Base-by-base conservation (phyloP, 2,797 vertebrate species). In the Hipposideros larvatus region DNA sequence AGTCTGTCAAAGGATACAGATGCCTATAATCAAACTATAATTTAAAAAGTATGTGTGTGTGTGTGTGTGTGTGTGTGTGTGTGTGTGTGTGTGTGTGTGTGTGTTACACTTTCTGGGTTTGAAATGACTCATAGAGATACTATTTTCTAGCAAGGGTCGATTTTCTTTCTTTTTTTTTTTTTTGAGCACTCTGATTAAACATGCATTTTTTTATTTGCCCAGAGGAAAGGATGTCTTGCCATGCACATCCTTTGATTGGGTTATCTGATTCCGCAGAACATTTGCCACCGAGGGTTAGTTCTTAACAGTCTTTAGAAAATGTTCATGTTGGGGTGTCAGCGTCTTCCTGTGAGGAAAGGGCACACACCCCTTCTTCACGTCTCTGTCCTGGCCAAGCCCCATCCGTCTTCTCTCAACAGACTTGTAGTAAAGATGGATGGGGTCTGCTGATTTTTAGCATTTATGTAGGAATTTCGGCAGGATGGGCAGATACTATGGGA, bases 171-270 rank as follows among this genome's bases (percentile, higher is more conserved):
- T 51, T 15, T 51, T 51, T 51, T 31, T 55, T 75, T 46, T 37
- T 43, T 48, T 21, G 15, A 70, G 15, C 10, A 7, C 11, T 18
- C 88, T 11, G 26, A 66, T 82, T 66, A 68, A 51, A 26, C 51
- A 51, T 5, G 21, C 53, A n/a, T 24, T 37, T 63, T 82, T 82
- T 65, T 51, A 21, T 84, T 90, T 55, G 51, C 55, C 41, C 16
- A 0, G 34, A 34, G 7, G 28, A n/a, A 41, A 77, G 5, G n/a
- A n/a, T 59, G 41, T 41, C 74, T 78, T 59, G 28, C 28, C n/a
- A 0, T 10, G 3, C 21, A 10, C 18, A 0, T 11, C 7, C 0
- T 41, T 59, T 24, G 34, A 7, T 8, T 22, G 66, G 46, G 21
- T n/a, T 21, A 0, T 59, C 19, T 16, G 0, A 11, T 9, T 34